These are phyloP conservation scores for Pogonophryne albipinna DNA, from an alignment of 2,797 vertebrate species.

Conservation along the genomic window DNA sequence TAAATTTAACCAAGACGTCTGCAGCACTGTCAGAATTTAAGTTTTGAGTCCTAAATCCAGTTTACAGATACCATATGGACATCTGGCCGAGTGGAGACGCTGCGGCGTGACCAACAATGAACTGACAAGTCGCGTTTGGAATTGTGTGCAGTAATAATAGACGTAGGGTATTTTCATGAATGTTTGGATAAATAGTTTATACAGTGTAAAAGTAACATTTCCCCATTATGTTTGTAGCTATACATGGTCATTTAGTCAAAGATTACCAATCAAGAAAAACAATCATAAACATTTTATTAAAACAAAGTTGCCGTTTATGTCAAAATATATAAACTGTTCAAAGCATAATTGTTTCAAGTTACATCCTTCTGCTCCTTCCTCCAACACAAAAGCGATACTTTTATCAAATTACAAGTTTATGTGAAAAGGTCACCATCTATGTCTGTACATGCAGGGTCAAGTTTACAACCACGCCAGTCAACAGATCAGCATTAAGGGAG, in stretches of 20 bases:
- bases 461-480: constrained; percentile 12
- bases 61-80: background rate
- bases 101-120: background rate
- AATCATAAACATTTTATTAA: constrained; percentile 59
- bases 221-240: background rate
- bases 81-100: background rate
- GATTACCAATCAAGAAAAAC: constrained; percentile 1
- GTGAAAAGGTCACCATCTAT: constrained; percentile 32
- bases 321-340: constrained; percentile 8
- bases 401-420: constrained; percentile 23
- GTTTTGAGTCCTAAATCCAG: no score
- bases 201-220: background rate
- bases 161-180: no score
- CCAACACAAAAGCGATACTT: constrained; percentile 16
- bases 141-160: no score
- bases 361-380: constrained; percentile 18
- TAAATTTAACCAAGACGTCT: background rate
- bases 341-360: constrained; percentile 25
- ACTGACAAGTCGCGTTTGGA: background rate
- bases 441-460: constrained; percentile 28
- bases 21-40: background rate
- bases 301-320: constrained; percentile 25
- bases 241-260: background rate
- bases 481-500: background rate
- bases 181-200: background rate